These are phyloP conservation scores for Pachymerium ferrugineum DNA, from an alignment of 2,888 invertebrate genomes.

Conservation along the genomic window DNA sequence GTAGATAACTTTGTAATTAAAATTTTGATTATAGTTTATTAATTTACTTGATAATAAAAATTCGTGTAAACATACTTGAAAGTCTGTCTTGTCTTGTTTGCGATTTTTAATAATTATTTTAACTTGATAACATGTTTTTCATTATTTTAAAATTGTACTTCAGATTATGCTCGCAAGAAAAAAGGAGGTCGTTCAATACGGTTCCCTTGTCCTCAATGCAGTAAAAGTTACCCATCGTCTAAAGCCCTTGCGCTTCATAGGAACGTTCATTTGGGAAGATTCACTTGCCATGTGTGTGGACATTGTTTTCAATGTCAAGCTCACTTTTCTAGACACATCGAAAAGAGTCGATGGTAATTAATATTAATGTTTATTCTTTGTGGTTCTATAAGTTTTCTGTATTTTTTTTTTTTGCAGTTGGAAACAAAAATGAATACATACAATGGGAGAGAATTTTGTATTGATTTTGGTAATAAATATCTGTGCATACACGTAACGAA, in stretches of 20 bases:
- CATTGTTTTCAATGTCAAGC: conserved; percentile 29
- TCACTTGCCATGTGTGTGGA: conserved; percentile 23
- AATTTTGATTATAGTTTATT: too few species aligned
- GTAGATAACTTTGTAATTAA: too few species aligned
- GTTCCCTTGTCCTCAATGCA: neutral
- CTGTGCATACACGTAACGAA: too few species aligned
- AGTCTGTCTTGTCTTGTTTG: too few species aligned
- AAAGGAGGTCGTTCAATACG: neutral
- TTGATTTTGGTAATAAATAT: too few species aligned
- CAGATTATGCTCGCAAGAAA: neutral
- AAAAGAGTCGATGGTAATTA: neutral
- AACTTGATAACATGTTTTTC: too few species aligned
- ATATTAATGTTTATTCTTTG: neutral
- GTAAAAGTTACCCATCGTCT: neutral
- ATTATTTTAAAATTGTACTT: neutral
- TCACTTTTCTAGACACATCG: neutral
- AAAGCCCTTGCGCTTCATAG: conserved; percentile 2
- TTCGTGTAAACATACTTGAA: too few species aligned
- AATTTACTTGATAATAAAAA: too few species aligned
- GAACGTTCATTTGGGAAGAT: conserved; percentile 25
- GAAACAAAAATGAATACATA: too few species aligned
- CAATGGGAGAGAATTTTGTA: too few species aligned
- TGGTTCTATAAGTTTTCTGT: too few species aligned
- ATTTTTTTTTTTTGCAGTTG: neutral
- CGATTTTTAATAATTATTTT: too few species aligned